phyloP scores from a whole-genome alignment of 1,140 invertebrate species.

The Drosophila erecta region DNA sequence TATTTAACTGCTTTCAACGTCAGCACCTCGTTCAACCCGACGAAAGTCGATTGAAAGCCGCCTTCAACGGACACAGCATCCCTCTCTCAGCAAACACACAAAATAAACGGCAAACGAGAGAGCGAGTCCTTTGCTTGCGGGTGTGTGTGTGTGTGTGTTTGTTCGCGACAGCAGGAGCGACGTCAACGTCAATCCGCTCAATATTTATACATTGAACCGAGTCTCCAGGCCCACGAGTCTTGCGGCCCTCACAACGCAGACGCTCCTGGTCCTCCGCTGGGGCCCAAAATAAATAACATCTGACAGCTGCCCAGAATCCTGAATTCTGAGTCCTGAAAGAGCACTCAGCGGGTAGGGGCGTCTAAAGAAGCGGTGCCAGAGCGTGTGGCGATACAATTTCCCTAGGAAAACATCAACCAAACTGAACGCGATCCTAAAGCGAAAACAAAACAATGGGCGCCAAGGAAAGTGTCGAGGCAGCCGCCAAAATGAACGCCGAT shows the following conservation, averaged over 20 bases:
- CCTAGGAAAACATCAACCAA: conserved; percentile 46
- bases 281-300: conserved; percentile 82
- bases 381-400: conserved; percentile 25
- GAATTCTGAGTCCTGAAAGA: conserved; percentile 26
- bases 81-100: conserved; percentile 12
- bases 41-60: conserved; percentile 76
- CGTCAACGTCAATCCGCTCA: conserved; percentile 77
- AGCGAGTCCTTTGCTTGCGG: conserved; percentile 14
- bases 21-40: conserved; percentile 61
- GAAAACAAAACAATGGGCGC: conserved; percentile 86
- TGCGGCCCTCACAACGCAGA: conserved; percentile 54
- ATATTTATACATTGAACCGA: conserved; percentile 70
- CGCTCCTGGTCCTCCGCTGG: conserved; percentile 57
- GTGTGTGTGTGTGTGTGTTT: conserved; percentile 9
- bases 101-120: conserved; percentile 10
- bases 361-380: conserved; percentile 58
- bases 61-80: conserved; percentile 72
- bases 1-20: conserved; percentile 81
- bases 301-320: conserved; percentile 73
- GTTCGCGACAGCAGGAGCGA: conserved; percentile 45
- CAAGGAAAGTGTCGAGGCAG: conserved; percentile 90
- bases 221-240: conserved; percentile 46
- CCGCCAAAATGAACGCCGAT: conserved; percentile 89
- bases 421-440: conserved; percentile 49
- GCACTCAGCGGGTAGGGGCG: conserved; percentile 25